Conservation (phyloP, 2,888 invertebrate species). For the Mimumesa dahlbomi region DNA sequence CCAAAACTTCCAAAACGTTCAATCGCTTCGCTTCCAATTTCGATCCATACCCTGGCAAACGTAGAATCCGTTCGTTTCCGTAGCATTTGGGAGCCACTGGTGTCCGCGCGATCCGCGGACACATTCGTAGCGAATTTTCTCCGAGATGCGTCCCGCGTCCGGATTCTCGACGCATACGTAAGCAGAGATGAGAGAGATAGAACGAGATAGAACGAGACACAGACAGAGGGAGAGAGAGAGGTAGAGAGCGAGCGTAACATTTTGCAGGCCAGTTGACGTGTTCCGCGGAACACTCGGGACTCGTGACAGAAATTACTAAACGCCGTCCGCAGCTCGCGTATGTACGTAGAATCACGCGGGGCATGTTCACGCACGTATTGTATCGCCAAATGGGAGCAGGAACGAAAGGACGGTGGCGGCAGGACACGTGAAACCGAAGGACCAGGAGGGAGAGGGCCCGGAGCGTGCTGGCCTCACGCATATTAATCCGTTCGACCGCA, state of each 20-base stretch:
- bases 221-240: background rate
- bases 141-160: conserved; percentile 55
- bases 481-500: conserved; percentile 79
- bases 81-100: conserved; percentile 14
- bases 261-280: conserved; percentile 65
- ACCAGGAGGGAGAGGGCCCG: conserved; percentile 49
- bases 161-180: conserved; percentile 58
- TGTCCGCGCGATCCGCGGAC: background rate
- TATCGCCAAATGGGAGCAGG: conserved; percentile 52
- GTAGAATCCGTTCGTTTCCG: background rate
- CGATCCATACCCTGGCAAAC: background rate
- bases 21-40: too few relatives aligned
- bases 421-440: conserved; percentile 53
- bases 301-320: conserved; percentile 80
- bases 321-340: conserved; percentile 63
- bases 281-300: conserved; percentile 70
- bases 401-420: conserved; percentile 48
- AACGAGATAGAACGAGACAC: background rate
- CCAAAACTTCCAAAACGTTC: too few relatives aligned
- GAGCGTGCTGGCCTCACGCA: conserved; percentile 74
- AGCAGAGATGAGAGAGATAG: conserved; percentile 39
- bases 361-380: conserved; percentile 53
- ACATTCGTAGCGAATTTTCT: conserved; percentile 57
- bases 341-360: conserved; percentile 18
- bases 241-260: conserved; percentile 24